phyloP scores from a whole-genome alignment of 2,113 vertebrate species.

The Phycodurus eques region DNA sequence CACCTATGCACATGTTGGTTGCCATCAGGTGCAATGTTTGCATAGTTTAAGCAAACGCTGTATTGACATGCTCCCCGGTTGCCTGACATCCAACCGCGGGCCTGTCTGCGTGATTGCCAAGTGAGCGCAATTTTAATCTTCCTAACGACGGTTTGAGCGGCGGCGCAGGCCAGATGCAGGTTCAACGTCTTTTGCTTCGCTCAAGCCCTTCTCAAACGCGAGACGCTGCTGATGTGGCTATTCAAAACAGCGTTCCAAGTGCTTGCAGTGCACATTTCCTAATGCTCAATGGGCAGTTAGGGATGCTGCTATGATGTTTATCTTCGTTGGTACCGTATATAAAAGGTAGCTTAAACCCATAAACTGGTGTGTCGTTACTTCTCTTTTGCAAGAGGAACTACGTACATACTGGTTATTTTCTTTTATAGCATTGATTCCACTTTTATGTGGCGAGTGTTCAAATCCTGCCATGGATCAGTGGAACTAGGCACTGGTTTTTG shows the following conservation, averaged over 20 bases:
- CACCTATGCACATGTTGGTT: slow-evolving; percentile 7
- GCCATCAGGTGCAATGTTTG: slow-evolving; percentile 40
- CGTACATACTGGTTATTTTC: not conserved
- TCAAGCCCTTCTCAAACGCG: slow-evolving; percentile 42
- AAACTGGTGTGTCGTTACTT: not conserved
- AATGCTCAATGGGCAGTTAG: slow-evolving; percentile 31
- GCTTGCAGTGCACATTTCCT: slow-evolving; percentile 45
- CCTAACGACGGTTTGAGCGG: slow-evolving; percentile 24
- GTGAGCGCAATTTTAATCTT: slow-evolving; percentile 61
- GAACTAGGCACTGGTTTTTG: no score
- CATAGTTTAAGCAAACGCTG: slow-evolving; percentile 34
- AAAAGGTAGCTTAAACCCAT: slow-evolving; percentile 11
- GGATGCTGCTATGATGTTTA: slow-evolving; percentile 35
- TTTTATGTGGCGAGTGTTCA: not conserved
- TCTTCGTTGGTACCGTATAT: slow-evolving; percentile 14
- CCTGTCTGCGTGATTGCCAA: slow-evolving; percentile 33
- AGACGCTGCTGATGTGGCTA: slow-evolving; percentile 58
- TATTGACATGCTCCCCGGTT: not conserved
- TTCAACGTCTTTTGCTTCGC: slow-evolving; percentile 32
- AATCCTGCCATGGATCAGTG: no score
- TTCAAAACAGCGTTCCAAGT: slow-evolving; percentile 37
- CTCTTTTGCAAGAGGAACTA: not conserved
- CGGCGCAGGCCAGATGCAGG: slow-evolving; percentile 22
- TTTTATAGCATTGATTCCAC: not conserved
- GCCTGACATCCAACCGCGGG: not conserved